phyloP scores from a whole-genome alignment of 1,140 invertebrate species.

The Nephotettix cincticeps region DNA sequence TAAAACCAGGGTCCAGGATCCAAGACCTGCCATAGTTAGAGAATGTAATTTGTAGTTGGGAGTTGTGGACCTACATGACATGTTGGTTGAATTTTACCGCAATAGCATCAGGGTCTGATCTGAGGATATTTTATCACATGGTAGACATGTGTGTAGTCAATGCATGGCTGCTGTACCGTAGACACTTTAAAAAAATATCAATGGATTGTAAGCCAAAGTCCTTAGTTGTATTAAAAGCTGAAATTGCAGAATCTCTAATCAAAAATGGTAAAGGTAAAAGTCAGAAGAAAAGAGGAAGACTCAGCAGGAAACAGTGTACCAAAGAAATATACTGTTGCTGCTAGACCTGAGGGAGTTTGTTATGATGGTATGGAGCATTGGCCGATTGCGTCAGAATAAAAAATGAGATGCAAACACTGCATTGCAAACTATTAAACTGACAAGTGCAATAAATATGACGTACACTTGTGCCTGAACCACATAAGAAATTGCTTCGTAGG shows the following conservation, averaged over 20 bases:
- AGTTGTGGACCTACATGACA: slow-evolving; percentile 32
- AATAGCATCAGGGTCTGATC: slow-evolving; percentile 18
- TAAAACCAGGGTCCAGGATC: slow-evolving; percentile 29
- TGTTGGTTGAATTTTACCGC: slow-evolving; percentile 28
- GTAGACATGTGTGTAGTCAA: slow-evolving; percentile 32
- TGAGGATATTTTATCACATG: slow-evolving; percentile 28
- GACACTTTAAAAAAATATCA: not conserved
- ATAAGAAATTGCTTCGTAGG: no score
- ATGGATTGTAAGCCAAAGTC: not conserved
- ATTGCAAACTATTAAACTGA: not conserved
- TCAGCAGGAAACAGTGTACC: not conserved
- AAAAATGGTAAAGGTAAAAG: not conserved
- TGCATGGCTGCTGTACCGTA: slow-evolving; percentile 26
- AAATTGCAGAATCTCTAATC: not conserved
- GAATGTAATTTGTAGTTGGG: slow-evolving; percentile 35
- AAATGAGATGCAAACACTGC: not conserved
- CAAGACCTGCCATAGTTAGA: slow-evolving; percentile 30
- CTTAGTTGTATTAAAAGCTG: not conserved
- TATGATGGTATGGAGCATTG: not conserved
- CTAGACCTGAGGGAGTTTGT: not conserved
- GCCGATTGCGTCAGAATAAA: not conserved
- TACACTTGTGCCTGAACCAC: no score
- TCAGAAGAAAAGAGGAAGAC: not conserved
- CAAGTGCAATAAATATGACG: slow-evolving; percentile 32
- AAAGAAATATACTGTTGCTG: not conserved